phyloP scores from a whole-genome alignment of 1,140 invertebrate species.

The Drosophila neocordata region DNA sequence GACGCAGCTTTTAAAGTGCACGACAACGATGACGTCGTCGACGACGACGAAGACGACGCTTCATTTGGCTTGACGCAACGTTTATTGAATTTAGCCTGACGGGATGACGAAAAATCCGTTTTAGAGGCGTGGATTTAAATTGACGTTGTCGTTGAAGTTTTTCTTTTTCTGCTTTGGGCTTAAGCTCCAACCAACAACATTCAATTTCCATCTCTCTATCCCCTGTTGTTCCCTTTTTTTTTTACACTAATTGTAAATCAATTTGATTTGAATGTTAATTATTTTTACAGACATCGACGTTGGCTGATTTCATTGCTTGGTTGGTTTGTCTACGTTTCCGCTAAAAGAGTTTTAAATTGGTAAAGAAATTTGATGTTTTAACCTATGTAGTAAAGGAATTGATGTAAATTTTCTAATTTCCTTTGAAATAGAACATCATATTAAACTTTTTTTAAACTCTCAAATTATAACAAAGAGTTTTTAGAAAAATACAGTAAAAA shows the following conservation, averaged over 20 bases:
- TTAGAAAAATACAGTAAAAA: too few species aligned
- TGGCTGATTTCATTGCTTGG: background rate
- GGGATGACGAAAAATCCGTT: background rate
- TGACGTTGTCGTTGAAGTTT: constrained; percentile 30
- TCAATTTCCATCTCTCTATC: background rate
- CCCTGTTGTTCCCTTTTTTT: background rate
- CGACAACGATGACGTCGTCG: background rate
- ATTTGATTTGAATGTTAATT: constrained; percentile 70
- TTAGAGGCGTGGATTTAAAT: constrained; percentile 25
- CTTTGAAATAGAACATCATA: too few species aligned
- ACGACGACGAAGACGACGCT: background rate
- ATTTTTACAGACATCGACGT: constrained; percentile 45
- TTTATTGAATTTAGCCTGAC: constrained; percentile 63
- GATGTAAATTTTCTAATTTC: too few species aligned
- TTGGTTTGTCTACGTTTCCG: background rate
- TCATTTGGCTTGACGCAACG: constrained; percentile 46
- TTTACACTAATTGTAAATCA: constrained; percentile 64
- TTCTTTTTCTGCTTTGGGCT: background rate
- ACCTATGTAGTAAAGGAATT: too few species aligned
- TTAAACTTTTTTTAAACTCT: too few species aligned
- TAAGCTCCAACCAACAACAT: background rate
- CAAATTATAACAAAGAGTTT: too few species aligned
- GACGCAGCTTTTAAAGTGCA: constrained; percentile 34
- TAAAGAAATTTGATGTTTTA: background rate
- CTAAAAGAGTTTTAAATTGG: background rate